These are phyloP conservation scores for Brotula barbata DNA, from an alignment of 2,797 vertebrate species.

Conservation along the genomic window DNA sequence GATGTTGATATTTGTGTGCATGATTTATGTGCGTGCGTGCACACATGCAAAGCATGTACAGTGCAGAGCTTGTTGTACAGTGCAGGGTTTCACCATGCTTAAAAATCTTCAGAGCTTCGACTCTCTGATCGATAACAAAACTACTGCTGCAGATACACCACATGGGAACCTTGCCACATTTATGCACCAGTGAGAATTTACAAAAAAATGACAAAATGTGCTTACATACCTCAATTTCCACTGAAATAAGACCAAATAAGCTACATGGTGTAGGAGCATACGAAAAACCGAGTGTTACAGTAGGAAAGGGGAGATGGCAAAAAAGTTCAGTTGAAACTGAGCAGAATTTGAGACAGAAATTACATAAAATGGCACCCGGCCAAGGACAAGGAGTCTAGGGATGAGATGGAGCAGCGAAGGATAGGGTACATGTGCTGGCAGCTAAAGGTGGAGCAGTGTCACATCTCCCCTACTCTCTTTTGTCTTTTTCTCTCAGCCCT, in stretches of 20 bases:
- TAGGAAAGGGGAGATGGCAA: not conserved
- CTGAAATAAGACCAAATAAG: not conserved
- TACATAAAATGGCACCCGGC: not conserved
- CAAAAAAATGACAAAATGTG: too few relatives aligned
- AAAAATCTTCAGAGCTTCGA: too few relatives aligned
- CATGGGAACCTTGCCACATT: not conserved
- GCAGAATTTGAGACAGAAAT: not conserved
- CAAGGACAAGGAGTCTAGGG: not conserved
- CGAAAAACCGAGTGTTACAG: too few relatives aligned
- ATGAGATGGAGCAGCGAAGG: too few relatives aligned
- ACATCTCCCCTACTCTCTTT: not conserved
- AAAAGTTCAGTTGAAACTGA: not conserved
- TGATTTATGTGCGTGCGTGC: conserved; percentile 12
- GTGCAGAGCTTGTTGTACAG: too few relatives aligned
- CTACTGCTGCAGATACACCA: too few relatives aligned
- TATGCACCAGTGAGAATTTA: not conserved
- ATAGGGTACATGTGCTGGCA: not conserved
- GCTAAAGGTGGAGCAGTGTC: not conserved
- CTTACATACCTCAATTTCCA: too few relatives aligned
- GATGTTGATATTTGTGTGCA: conserved; percentile 28
- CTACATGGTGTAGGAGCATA: not conserved
- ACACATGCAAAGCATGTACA: not conserved
- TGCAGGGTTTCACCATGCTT: too few relatives aligned
- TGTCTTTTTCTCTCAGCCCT: conserved; percentile 19
- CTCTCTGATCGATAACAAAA: too few relatives aligned